phyloP scores from a whole-genome alignment of 2,113 vertebrate species.

The Promerops cafer region DNA sequence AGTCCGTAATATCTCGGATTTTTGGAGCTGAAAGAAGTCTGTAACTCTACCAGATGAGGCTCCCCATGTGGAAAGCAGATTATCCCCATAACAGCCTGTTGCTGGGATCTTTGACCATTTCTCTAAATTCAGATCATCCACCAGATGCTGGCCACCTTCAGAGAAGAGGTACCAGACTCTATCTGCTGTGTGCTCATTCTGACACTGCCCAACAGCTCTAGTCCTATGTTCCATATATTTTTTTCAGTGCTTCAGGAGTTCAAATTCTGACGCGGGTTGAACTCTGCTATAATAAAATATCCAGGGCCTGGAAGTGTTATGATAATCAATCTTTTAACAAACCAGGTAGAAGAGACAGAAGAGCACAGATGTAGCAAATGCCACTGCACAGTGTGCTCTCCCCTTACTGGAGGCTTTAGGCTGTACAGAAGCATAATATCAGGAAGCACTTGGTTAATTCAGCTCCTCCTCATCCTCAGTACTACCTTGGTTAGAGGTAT shows the following conservation, averaged over 20 bases:
- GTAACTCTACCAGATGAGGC: not conserved
- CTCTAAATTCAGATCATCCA: not conserved
- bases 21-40: not conserved
- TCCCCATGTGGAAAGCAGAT: not conserved
- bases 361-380: not conserved
- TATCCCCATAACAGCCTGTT: not conserved
- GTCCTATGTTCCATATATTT: not conserved
- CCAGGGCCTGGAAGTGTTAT: not conserved
- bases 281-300: not conserved
- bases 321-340: not conserved
- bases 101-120: not conserved
- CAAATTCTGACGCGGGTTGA: not conserved
- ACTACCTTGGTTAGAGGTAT: not conserved
- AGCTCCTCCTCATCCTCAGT: not conserved
- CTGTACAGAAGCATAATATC: not conserved
- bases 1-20: not conserved
- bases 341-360: not conserved
- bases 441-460: not conserved
- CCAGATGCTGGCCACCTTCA: not conserved
- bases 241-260: not conserved
- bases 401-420: not conserved
- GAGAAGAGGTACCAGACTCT: not conserved
- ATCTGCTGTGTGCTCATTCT: not conserved
- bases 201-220: not conserved
- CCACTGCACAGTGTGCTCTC: not conserved